These are phyloP conservation scores for Erannis defoliaria DNA, from an alignment of 2,888 invertebrate species.

Conservation along the genomic window DNA sequence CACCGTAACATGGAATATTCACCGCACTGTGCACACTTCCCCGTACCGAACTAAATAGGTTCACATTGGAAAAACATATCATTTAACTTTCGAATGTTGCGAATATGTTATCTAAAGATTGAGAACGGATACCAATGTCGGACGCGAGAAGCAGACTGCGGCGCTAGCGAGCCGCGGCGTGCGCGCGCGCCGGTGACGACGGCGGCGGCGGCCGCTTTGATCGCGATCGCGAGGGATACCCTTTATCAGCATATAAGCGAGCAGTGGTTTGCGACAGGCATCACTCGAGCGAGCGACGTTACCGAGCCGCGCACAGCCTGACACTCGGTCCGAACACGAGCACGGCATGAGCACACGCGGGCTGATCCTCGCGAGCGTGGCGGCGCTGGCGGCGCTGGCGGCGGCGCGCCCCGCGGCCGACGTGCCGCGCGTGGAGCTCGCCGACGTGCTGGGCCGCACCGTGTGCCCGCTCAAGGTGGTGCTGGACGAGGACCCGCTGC, in stretches of 20 bases:
- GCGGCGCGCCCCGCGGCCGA: constrained; percentile 25
- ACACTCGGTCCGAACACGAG: neutral
- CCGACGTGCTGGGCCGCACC: constrained; percentile 46
- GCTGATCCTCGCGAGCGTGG: constrained; percentile 22
- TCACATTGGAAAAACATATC: neutral
- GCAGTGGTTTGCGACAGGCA: constrained; percentile 10
- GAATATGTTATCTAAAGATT: neutral
- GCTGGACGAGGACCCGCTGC: constrained; percentile 52
- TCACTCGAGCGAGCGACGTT: constrained; percentile 18
- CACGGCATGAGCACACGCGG: constrained; percentile 2
- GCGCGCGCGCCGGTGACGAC: neutral
- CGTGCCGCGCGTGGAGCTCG: constrained; percentile 42
- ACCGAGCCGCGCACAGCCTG: constrained; percentile 4
- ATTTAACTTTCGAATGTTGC: neutral
- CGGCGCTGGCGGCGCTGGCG: constrained; percentile 22
- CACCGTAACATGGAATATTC: too few species aligned
- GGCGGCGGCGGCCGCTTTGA: constrained; percentile 9
- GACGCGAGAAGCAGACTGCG: constrained; percentile 2
- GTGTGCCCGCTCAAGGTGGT: constrained; percentile 43
- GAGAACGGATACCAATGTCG: constrained; percentile 6
- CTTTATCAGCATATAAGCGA: constrained; percentile 31
- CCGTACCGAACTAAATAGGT: neutral
- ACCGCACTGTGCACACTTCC: too few species aligned
- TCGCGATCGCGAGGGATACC: constrained; percentile 12
- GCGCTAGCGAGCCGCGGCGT: neutral